Base-by-base conservation (phyloP, 2,797 vertebrate species). In the Esox lucius region DNA sequence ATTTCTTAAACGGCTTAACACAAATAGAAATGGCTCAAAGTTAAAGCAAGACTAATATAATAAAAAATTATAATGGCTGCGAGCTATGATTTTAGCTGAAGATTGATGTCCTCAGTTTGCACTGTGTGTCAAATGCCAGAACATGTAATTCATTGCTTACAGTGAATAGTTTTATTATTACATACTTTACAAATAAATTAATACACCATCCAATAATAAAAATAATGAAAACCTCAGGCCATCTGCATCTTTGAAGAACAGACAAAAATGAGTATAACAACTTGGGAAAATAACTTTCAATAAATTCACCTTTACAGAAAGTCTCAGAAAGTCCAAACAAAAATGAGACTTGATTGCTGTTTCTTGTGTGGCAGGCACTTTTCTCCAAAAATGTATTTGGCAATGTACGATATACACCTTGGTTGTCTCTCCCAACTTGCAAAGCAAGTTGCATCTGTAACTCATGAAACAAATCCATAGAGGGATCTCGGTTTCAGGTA, bases 351-450 rank as follows among this genome's bases (percentile, higher is more conserved):
- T 48, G 53, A 24, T 71, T 79, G 78, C 64, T 79, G 62, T 75
- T 69, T 67, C 76, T 46, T 70, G 80, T 73, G 71, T 80, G 78
- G 79, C 79, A 86, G 87, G 87, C 85, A 87, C 87, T 67, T 85
- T 77, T 51, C 51, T 70, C 73, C 75, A 77, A 80, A 87, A 90
- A 89, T 73, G 46, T 80, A 79, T 88, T 62, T 72, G 42, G 17
- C 77, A 73, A 78, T 82, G 70, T 35, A 83, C 71, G 75, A 77
- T 67, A 67, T 78, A 82, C 74, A 77, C 70, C 35, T 76, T 76
- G 66, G 68, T 74, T 70, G 78, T 39, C 56, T 24, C 77, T 71
- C 8, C 53, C 72, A 75, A 22, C 62, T 78, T 68, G 42, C 24
- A 61, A 26, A 26, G 56, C 11, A 24, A 61, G 22, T 61, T 61